Percentiles rank a stretch among this genome's conserved stretches.
phyloP scores from a whole-genome alignment of 2,797 vertebrate genomes.

The Chaenodraco wilsoni region DNA sequence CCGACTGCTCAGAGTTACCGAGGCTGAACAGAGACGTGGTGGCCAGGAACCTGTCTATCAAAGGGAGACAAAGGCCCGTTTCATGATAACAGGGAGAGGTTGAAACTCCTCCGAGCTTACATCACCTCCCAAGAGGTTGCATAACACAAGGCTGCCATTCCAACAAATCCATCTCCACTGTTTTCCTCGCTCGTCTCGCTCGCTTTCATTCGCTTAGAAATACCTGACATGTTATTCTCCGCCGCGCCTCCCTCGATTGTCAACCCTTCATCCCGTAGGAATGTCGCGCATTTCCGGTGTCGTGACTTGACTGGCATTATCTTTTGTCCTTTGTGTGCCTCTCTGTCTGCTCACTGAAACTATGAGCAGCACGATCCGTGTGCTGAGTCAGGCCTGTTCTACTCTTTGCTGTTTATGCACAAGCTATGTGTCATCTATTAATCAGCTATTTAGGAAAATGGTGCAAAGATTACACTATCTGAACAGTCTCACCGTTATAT shows the following conservation, averaged over 20 bases:
- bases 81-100: conserved; percentile 76
- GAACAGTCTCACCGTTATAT: background rate
- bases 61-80: conserved; percentile 73
- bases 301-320: conserved; percentile 40
- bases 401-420: conserved; percentile 16
- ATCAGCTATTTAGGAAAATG: conserved; percentile 16
- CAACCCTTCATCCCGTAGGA: conserved; percentile 54
- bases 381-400: conserved; percentile 69
- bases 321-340: conserved; percentile 31
- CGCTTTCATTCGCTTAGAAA: conserved; percentile 57
- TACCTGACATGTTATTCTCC: conserved; percentile 59
- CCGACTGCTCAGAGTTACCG: conserved; percentile 37
- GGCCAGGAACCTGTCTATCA: conserved; percentile 73
- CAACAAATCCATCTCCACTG: conserved; percentile 56
- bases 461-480: background rate
- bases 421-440: background rate
- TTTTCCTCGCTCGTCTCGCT: conserved; percentile 31
- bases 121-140: conserved; percentile 75
- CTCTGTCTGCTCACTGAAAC: conserved; percentile 25
- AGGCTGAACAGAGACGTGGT: conserved; percentile 50
- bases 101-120: conserved; percentile 76
- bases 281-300: conserved; percentile 47
- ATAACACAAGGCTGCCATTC: conserved; percentile 69
- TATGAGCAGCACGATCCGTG: conserved; percentile 59
- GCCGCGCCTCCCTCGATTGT: conserved; percentile 47